Percentiles rank a stretch among this genome's conserved stretches.
phyloP scores from a whole-genome alignment of 2,888 invertebrate species.

The Lobophora halterata region DNA sequence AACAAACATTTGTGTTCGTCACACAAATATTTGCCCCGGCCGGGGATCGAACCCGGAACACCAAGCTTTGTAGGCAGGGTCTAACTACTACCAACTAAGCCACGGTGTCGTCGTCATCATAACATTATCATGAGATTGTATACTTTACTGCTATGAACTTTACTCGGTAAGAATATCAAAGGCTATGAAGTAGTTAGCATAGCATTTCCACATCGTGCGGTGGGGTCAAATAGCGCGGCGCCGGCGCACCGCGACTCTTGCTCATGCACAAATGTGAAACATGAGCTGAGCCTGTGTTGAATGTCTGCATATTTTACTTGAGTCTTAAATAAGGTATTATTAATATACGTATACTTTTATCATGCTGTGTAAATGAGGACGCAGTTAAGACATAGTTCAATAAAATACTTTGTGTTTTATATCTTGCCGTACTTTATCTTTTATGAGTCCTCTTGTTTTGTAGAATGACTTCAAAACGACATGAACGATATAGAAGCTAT shows the following conservation, averaged over 20 bases:
- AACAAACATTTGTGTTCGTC: too few species aligned
- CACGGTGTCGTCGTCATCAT: too few species aligned
- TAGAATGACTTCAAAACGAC: too few species aligned
- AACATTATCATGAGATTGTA: conserved; percentile 10
- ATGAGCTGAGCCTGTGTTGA: conserved; percentile 22
- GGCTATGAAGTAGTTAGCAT: conserved; percentile 21
- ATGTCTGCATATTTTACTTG: conserved; percentile 21
- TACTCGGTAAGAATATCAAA: conserved; percentile 16
- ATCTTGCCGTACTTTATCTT: too few species aligned
- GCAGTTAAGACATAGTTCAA: too few species aligned
- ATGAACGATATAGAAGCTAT: too few species aligned
- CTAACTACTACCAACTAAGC: too few species aligned
- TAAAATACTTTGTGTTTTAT: too few species aligned
- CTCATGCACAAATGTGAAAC: conserved; percentile 32
- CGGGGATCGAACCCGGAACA: too few species aligned
- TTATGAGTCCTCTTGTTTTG: too few species aligned
- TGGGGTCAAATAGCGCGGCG: conserved; percentile 33
- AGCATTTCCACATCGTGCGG: conserved; percentile 28
- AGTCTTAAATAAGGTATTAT: conserved; percentile 8
- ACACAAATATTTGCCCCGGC: too few species aligned
- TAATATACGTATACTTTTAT: conserved; percentile 8
- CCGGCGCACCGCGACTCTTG: conserved; percentile 28
- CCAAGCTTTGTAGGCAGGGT: too few species aligned
- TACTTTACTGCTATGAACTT: conserved; percentile 20
- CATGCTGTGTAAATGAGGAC: conserved; percentile 5